A percentile compares a stretch with the other conserved stretches of the same genome.
phyloP scores from a whole-genome alignment of 2,113 vertebrate species.

The Phrynosoma platyrhinos region DNA sequence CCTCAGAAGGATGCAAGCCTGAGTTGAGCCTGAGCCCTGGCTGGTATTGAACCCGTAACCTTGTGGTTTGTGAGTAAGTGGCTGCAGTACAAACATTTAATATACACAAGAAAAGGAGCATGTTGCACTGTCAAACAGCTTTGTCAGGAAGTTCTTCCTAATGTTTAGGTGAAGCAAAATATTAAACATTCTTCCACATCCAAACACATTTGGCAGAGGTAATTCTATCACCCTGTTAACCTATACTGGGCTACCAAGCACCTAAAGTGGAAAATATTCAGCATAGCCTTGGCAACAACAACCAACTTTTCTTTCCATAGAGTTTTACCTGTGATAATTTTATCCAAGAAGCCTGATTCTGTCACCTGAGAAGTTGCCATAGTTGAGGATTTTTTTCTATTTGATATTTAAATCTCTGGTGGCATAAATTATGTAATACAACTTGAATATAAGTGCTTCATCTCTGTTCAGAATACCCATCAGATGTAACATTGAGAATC shows the following conservation, averaged over 20 bases:
- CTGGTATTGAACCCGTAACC: no score
- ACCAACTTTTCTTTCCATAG: slow-evolving; percentile 22
- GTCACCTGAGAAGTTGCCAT: slow-evolving; percentile 55
- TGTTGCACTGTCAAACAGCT: not conserved
- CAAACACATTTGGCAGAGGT: not conserved
- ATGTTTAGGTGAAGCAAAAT: not conserved
- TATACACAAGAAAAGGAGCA: no score
- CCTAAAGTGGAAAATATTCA: not conserved
- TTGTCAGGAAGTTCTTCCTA: no score
- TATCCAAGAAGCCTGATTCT: slow-evolving; percentile 24
- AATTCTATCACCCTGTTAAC: not conserved
- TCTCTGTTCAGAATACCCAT: slow-evolving; percentile 17
- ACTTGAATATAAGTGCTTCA: not conserved
- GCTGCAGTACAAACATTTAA: no score
- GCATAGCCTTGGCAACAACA: slow-evolving; percentile 38
- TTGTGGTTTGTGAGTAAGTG: no score
- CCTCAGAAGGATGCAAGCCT: no score
- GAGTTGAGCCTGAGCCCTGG: no score
- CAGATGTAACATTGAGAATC: slow-evolving; percentile 13
- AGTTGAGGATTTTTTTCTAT: slow-evolving; percentile 42
- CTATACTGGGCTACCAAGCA: not conserved
- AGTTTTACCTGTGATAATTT: slow-evolving; percentile 48
- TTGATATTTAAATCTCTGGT: slow-evolving; percentile 56
- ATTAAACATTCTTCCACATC: not conserved
- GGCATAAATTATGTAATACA: slow-evolving; percentile 50